phyloP scores from a whole-genome alignment of 1,140 invertebrate species.

The Elymnias hypermnestra region DNA sequence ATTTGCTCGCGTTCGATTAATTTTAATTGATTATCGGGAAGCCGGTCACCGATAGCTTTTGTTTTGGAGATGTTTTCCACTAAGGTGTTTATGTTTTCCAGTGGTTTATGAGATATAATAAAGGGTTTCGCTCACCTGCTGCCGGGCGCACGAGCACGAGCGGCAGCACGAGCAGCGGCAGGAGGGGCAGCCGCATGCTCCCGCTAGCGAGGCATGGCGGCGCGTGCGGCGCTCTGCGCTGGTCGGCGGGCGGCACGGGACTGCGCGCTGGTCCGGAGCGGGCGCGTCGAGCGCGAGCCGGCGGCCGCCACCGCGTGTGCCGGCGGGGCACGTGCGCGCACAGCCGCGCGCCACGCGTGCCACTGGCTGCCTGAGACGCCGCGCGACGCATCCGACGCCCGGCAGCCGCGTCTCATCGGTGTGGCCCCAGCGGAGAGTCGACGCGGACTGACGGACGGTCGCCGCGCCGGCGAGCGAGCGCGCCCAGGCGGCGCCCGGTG shows the following conservation, averaged over 20 bases:
- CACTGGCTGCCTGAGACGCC: constrained; percentile 28
- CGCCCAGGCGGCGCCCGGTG: constrained; percentile 31
- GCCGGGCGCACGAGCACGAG: constrained; percentile 65
- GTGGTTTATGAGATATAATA: too few relatives aligned
- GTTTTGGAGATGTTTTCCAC: too few relatives aligned
- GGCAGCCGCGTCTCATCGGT: constrained; percentile 28
- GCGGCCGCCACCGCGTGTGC: constrained; percentile 37
- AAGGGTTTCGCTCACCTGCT: constrained; percentile 44
- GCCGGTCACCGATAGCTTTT: constrained; percentile 13
- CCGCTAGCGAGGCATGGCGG: constrained; percentile 56
- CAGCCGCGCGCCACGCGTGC: constrained; percentile 33
- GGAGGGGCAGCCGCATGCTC: constrained; percentile 64
- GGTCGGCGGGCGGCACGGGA: constrained; percentile 41
- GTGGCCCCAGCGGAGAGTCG: constrained; percentile 47
- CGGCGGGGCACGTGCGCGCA: constrained; percentile 36
- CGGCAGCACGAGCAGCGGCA: constrained; percentile 65
- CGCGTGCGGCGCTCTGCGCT: constrained; percentile 55
- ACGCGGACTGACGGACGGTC: constrained; percentile 41
- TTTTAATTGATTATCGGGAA: constrained; percentile 25
- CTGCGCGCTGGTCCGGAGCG: constrained; percentile 28
- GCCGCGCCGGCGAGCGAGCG: constrained; percentile 6
- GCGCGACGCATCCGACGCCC: constrained; percentile 41
- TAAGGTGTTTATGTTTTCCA: too few relatives aligned
- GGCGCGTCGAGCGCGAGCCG: constrained; percentile 40
- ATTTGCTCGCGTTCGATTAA: constrained; percentile 26